Base-by-base conservation (phyloP, 35 echinoderm and acorn worm genomes). In the Hemicentrotus pulcherrimus region DNA sequence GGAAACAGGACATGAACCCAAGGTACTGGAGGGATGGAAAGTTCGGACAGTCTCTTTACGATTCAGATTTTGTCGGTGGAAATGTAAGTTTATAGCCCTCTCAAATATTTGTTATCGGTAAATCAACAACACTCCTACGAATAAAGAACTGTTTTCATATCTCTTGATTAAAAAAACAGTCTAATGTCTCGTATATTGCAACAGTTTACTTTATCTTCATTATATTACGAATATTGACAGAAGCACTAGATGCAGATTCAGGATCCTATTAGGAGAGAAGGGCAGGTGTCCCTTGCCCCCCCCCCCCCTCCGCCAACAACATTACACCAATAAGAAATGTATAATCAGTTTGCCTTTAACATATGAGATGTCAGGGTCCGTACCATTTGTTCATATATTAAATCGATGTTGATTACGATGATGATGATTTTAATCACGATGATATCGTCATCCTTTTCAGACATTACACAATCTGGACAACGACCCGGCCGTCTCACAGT, bases 1-100 rank as follows among this genome's bases (percentile, higher is more conserved):
- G 45, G 18, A 32, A 89, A 48, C 94, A 98, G 97, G 97, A 98
- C 65, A 98, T 98, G 97, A 98, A 98, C 31, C 97, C 97, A 52
- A 55, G 96, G 12, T 98, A 96, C 59, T 98, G 95, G 94, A 92
- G 94, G 19, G 97, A 98, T 91, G 61, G 61, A 28, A 58, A 93
- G n/a, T 94, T 97, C 22, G 97, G 94, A 10, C 41, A 92, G 47
- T 98, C 97, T 18, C 97, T 97, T 18, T 98, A 98, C 94, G 91
- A 94, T 19, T 95, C 97, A 32, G 97, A 98, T 85, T 98, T 97
- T 89, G 96, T 95, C 28, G 95, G 94, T 95, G 95, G 95, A 71
- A 86, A 96, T 87, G 96, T 94, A 94, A 55, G 94, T 47, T 86
- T 8, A 47, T 70, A 5, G 3, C 15, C 11, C n/a, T 32, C 3